phyloP scores from a whole-genome alignment of 2,888 invertebrate genomes.

The Autographa gamma region DNA sequence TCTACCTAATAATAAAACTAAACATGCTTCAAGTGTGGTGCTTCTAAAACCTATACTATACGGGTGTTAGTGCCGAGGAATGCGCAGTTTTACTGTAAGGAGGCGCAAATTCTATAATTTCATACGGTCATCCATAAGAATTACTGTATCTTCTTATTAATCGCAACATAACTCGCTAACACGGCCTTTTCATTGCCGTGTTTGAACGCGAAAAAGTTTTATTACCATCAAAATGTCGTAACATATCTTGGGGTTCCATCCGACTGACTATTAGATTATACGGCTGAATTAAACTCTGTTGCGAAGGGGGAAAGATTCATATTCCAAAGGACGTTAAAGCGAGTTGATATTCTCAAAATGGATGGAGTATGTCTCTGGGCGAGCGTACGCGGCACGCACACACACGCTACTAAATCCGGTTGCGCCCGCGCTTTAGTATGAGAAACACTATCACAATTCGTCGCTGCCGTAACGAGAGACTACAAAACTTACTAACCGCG shows the following conservation, averaged over 20 bases:
- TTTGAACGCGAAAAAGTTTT: constrained; percentile 66
- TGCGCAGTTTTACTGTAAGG: constrained; percentile 34
- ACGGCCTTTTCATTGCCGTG: constrained; percentile 63
- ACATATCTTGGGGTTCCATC: constrained; percentile 57
- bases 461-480: constrained; percentile 73
- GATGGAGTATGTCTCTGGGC: constrained; percentile 60
- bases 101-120: constrained; percentile 53
- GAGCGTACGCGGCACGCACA: constrained; percentile 63
- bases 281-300: constrained; percentile 62
- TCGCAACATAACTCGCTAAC: constrained; percentile 63
- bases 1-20: constrained; percentile 34
- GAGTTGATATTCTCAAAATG: constrained; percentile 62
- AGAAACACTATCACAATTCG: constrained; percentile 73
- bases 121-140: constrained; percentile 51
- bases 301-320: constrained; percentile 57
- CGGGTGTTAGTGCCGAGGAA: constrained; percentile 17
- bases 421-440: constrained; percentile 67
- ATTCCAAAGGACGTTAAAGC: constrained; percentile 51
- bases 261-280: constrained; percentile 52
- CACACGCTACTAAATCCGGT: constrained; percentile 70
- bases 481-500: constrained; percentile 75
- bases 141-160: constrained; percentile 59
- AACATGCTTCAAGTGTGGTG: constrained; percentile 18
- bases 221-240: constrained; percentile 65
- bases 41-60: constrained; percentile 19